Conservation (phyloP, 2,113 vertebrate species). For the Bubalus kerabau region DNA sequence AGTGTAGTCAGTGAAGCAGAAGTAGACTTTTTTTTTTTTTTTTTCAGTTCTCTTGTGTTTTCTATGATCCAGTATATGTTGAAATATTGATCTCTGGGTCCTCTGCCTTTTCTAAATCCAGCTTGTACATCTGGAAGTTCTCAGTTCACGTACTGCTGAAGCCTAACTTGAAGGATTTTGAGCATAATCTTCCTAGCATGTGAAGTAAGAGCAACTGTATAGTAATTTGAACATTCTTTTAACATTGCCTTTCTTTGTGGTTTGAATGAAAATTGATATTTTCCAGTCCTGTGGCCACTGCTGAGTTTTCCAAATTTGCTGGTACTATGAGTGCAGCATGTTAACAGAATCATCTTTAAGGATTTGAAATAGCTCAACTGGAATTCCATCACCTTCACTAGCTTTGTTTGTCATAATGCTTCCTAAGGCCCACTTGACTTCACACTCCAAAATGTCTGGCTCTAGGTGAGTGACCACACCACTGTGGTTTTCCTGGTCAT, state of each 20-base stretch:
- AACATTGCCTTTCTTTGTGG: not conserved
- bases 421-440: not conserved
- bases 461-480: not conserved
- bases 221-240: not conserved
- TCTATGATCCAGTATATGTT: not conserved
- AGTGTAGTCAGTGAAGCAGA: not conserved
- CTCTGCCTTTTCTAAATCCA: not conserved
- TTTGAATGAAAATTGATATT: not conserved
- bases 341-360: not conserved
- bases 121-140: not conserved
- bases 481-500: not conserved
- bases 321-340: not conserved
- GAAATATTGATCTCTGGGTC: not conserved
- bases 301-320: not conserved
- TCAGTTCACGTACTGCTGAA: not conserved
- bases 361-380: not conserved
- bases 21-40: not conserved
- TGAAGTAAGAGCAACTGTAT: not conserved
- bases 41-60: not conserved
- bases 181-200: not conserved
- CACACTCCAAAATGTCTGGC: not conserved
- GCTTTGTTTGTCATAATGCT: not conserved
- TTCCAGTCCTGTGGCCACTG: not conserved
- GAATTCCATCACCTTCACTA: not conserved
- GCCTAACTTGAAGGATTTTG: not conserved